A percentile compares a stretch with the other conserved stretches of the same genome.
These are phyloP conservation scores for Mechanitis messenoides DNA, from an alignment of 2,888 invertebrate species.

Conservation along the genomic window DNA sequence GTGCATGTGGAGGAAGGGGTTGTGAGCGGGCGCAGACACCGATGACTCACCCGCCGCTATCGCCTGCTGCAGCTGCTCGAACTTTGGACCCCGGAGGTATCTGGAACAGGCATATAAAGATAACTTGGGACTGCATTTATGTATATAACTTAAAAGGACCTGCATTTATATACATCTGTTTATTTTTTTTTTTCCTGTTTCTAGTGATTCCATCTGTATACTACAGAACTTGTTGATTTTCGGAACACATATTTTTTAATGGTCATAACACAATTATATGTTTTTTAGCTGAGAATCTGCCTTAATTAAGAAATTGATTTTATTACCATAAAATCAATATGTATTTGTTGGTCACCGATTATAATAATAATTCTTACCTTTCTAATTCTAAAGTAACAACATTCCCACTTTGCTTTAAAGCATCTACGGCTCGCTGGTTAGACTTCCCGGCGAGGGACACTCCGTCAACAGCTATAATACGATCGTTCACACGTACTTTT, in stretches of 20 bases:
- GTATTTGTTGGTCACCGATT: too few relatives aligned
- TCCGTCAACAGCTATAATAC: constrained; percentile 98
- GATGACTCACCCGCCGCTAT: constrained; percentile 88
- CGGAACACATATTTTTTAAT: too few relatives aligned
- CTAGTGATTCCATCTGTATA: too few relatives aligned
- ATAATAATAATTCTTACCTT: constrained; percentile 55
- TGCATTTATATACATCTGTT: neutral
- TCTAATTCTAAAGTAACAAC: constrained; percentile 92
- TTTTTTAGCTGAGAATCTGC: too few relatives aligned
- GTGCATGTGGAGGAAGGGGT: constrained; percentile 76
- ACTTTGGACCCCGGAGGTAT: constrained; percentile 92
- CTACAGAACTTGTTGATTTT: too few relatives aligned
- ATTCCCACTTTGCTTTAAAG: constrained; percentile 94
- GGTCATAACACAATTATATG: too few relatives aligned
- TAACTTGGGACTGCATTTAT: too few relatives aligned
- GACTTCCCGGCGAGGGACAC: constrained; percentile 95
- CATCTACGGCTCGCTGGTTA: constrained; percentile 98
- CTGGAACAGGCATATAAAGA: constrained; percentile 34
- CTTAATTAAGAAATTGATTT: too few relatives aligned
- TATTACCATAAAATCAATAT: too few relatives aligned
- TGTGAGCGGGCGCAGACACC: constrained; percentile 74
- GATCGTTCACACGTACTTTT: constrained; percentile 96
- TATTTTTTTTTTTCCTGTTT: neutral
- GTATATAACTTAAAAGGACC: neutral
- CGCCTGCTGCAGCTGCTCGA: constrained; percentile 90